Evolutionary conservation across 2,797 vertebrate species (phyloP).

Genomic region (Astyanax mexicanus): DNA sequence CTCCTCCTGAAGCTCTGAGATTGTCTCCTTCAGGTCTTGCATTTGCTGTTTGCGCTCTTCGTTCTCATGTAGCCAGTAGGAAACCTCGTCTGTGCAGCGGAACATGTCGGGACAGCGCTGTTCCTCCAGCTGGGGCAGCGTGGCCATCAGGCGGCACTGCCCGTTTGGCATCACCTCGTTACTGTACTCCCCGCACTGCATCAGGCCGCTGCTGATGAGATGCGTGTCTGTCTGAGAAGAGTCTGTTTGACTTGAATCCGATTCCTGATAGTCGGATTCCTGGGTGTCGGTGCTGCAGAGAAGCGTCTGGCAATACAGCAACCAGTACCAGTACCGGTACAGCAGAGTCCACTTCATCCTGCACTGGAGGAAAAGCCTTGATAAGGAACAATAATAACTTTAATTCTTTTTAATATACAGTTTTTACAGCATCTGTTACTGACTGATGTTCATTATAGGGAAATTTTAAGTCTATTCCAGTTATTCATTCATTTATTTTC

Average conservation of each 20-base stretch:
- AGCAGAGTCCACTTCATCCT: background rate
- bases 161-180: conserved; percentile 70
- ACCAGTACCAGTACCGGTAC: background rate
- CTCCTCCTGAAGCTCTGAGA: conserved; percentile 81
- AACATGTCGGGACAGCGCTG: conserved; percentile 83
- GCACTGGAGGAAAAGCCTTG: background rate
- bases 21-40: conserved; percentile 75
- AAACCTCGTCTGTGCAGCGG: conserved; percentile 81
- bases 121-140: conserved; percentile 71
- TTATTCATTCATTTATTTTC: too few species aligned
- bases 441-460: too few species aligned
- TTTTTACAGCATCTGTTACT: too few species aligned
- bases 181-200: conserved; percentile 73
- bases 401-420: too few species aligned
- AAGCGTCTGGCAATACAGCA: too few species aligned
- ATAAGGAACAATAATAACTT: too few species aligned
- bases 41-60: conserved; percentile 81
- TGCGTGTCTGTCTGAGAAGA: conserved; percentile 32
- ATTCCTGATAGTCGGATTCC: conserved; percentile 33
- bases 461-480: too few species aligned
- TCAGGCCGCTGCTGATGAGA: conserved; percentile 41
- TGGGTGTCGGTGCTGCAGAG: conserved; percentile 21
- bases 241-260: conserved; percentile 30
- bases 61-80: conserved; percentile 82
- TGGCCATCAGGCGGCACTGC: conserved; percentile 71